Evolutionary conservation across 2,797 vertebrate species (phyloP), one percentile per base, ranked within the genome.

Genomic region (Kryptopterus vitreolus): DNA sequence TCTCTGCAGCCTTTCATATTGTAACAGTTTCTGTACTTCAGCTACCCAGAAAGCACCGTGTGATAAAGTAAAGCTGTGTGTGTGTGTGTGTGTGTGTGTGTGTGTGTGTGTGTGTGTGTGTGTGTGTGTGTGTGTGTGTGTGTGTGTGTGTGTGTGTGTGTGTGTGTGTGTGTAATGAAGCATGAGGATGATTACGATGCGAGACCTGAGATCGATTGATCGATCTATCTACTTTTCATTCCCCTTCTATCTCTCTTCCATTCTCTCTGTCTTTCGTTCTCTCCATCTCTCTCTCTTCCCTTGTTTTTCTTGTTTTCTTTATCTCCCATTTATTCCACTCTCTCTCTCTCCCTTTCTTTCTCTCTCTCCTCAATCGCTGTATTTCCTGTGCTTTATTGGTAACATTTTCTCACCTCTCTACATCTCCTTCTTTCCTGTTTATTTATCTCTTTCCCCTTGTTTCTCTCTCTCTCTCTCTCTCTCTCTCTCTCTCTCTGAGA

Each of bases 1-100:
- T 72, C 62, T 73, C 33, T 48, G 11, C 75, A 26, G 74, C 74
- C 80, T 81, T 81, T 81, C 65, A 77, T 81, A 72, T 77, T 77
- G 58, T 78, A 73, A 77, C 59, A 65, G 68, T 75, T 63, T 63
- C 57, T 46, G 55, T 24, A 62, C 59, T 62, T 77, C 50, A 72
- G 68, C 75, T 33, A 20, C 20, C 52, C 75, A 65, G 33, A 81
- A 46, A 82, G 33, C 35, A 18, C 68, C 38, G 58, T 57, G 68
- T 77, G 75, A 82, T 77, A 65, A 72, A 63, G 33, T 8, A 26
- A 24, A 50, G 66, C 22, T 59, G 20, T 5, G 10, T 69, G 29
- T 22, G 35, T 18, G 70, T 66, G 73, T 55, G 20, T 46, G 35
- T 68, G 71, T 53, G 71, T 57, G 33, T 29, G 66, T 38, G 52